Conservation (phyloP, 2,113 vertebrate genomes). For the Ceyx margarethae region DNA sequence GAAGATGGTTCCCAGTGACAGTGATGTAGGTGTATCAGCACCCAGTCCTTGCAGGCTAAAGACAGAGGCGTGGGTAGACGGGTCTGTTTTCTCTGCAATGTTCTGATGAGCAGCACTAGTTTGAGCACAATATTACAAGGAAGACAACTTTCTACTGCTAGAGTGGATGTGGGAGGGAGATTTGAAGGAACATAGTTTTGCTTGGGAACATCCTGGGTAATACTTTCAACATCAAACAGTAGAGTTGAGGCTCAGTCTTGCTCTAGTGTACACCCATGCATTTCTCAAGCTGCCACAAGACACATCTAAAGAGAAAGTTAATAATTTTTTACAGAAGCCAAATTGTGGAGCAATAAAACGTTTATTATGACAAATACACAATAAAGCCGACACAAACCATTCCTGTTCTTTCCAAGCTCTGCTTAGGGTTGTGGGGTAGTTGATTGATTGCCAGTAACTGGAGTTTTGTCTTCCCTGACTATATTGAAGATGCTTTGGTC, state of each 20-base stretch:
- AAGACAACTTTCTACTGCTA: neutral
- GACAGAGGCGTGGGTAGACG: neutral
- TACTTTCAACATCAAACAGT: neutral
- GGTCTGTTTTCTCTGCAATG: neutral
- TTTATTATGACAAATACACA: neutral
- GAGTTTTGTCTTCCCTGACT: neutral
- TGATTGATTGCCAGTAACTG: neutral
- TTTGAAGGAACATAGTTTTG: neutral
- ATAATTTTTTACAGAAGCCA: neutral
- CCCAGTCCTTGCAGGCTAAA: neutral
- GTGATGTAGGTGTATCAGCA: neutral
- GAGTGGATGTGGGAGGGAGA: constrained; percentile 1
- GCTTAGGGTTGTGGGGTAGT: neutral
- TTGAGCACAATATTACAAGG: neutral
- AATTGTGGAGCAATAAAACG: neutral
- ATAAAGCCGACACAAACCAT: neutral
- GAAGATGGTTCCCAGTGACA: neutral
- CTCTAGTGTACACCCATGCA: neutral
- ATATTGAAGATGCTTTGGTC: neutral
- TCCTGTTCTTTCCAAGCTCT: neutral
- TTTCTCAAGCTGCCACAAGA: neutral
- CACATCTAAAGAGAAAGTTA: neutral
- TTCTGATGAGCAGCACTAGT: neutral
- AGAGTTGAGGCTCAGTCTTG: neutral
- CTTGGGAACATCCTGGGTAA: constrained; percentile 20